Evolutionary conservation across 2,113 vertebrate species (phyloP).

Genomic region (Carettochelys insculpta): DNA sequence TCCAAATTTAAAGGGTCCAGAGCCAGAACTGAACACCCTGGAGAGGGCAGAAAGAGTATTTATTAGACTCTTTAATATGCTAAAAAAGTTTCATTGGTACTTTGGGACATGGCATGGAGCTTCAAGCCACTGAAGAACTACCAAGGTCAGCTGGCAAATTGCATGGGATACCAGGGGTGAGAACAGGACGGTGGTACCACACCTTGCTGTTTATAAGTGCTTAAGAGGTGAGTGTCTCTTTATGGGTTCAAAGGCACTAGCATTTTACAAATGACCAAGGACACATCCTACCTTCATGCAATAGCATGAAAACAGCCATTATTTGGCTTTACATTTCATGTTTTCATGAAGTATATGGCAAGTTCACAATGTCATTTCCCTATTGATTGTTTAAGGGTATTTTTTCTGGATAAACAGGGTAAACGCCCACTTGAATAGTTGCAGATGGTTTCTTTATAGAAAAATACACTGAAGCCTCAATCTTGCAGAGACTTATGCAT

Average conservation of each 20-base stretch:
- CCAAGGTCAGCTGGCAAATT: neutral
- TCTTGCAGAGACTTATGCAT: neutral
- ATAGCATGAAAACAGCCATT: neutral
- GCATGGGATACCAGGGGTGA: neutral
- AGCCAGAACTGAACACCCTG: neutral
- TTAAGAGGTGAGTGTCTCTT: neutral
- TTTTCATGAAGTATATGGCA: neutral
- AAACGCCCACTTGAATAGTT: slow-evolving; percentile 44
- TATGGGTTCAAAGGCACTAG: neutral
- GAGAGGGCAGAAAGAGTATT: neutral
- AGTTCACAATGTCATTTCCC: neutral
- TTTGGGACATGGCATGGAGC: neutral
- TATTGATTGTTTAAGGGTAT: slow-evolving; percentile 4
- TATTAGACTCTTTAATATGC: neutral
- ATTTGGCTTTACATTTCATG: neutral
- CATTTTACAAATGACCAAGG: neutral
- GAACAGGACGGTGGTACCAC: neutral
- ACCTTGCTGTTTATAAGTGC: neutral
- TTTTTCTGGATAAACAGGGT: slow-evolving; percentile 63
- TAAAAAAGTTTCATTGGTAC: neutral
- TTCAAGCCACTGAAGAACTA: neutral
- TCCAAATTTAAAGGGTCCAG: neutral
- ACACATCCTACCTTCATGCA: neutral
- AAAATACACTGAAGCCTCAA: slow-evolving; percentile 11
- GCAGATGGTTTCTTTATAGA: neutral